phyloP scores from a whole-genome alignment of 2,888 invertebrate species.

The Lacanobia wlatinum region DNA sequence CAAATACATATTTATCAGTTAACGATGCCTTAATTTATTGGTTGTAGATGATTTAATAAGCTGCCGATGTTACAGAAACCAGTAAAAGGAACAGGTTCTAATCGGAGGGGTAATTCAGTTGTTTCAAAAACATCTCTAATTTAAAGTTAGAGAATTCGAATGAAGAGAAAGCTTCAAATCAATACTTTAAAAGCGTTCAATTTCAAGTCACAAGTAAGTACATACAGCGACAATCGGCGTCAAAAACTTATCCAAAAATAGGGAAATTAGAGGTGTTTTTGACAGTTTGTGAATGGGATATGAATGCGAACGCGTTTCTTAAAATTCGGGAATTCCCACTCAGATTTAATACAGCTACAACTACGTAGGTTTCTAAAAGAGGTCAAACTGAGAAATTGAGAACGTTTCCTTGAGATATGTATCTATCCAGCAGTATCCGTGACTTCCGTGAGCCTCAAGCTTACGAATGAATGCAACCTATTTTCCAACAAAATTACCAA shows the following conservation, averaged over 20 bases:
- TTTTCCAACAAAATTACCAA: conserved; percentile 2
- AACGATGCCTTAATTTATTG: conserved; percentile 15
- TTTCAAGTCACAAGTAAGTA: no score
- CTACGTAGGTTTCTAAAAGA: not conserved
- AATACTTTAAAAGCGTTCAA: no score
- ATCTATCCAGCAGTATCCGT: not conserved
- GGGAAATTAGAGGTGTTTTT: no score
- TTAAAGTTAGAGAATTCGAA: no score
- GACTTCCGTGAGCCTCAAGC: not conserved
- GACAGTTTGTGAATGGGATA: no score
- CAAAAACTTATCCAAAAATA: no score
- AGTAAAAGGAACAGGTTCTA: no score
- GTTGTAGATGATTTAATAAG: conserved; percentile 1
- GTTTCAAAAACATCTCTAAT: no score
- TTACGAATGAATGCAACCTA: conserved; percentile 5
- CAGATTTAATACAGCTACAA: not conserved
- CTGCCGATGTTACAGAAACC: not conserved
- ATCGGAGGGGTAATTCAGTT: no score
- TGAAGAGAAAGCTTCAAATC: no score
- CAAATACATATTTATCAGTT: conserved; percentile 2
- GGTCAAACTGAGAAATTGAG: not conserved
- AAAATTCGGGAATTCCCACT: not conserved
- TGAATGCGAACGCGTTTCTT: not conserved
- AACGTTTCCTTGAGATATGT: not conserved
- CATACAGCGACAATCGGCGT: no score